These are phyloP conservation scores for Calyptomena viridis DNA, from an alignment of 2,113 vertebrate genomes.

Conservation along the genomic window DNA sequence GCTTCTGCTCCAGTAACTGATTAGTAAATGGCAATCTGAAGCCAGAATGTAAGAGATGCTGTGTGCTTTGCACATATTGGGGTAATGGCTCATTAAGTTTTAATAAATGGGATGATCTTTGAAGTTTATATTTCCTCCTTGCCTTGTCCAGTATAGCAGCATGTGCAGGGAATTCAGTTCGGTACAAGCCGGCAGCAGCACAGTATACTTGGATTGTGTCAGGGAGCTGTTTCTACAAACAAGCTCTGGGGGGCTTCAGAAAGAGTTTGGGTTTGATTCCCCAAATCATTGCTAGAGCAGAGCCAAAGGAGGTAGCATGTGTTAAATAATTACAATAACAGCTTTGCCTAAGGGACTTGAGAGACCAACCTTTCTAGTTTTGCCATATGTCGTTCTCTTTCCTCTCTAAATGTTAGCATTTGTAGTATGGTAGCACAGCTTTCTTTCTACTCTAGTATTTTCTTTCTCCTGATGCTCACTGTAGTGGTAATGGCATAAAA, in stretches of 20 bases:
- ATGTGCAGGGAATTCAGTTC: neutral
- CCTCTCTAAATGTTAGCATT: neutral
- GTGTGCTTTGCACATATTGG: neutral
- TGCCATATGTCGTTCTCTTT: neutral
- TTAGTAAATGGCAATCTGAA: constrained; percentile 20
- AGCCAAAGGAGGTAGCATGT: neutral
- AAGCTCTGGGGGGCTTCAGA: neutral
- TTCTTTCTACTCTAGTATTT: neutral
- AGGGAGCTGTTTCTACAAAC: neutral
- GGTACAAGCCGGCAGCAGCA: neutral
- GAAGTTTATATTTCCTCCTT: neutral
- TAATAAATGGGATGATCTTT: constrained; percentile 30
- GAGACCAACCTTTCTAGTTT: neutral
- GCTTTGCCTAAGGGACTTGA: neutral
- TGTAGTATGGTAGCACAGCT: neutral
- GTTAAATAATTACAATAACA: neutral
- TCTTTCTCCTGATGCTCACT: neutral
- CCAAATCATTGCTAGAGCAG: neutral
- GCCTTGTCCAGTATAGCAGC: neutral
- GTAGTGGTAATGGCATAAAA: neutral
- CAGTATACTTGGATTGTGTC: neutral
- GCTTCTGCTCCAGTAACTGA: no score
- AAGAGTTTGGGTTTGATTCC: neutral
- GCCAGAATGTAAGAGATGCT: neutral
- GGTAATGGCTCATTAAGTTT: constrained; percentile 19